Evolutionary conservation across 2,888 invertebrate genomes (phyloP).

Genomic region (Cataglyphis rosenhaueri): DNA sequence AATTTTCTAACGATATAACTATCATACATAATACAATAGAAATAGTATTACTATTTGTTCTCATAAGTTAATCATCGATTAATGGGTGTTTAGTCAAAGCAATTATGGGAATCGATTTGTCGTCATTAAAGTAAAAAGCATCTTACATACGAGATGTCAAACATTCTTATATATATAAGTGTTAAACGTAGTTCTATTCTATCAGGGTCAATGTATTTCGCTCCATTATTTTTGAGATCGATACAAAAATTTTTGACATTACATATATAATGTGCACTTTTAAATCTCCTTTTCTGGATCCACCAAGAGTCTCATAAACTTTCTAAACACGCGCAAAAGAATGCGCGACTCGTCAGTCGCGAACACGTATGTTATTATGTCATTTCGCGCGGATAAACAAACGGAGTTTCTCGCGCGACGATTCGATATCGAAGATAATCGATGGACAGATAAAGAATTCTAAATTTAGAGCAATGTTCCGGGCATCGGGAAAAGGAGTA

Average conservation of each 20-base stretch:
- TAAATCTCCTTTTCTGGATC: neutral
- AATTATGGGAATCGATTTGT: neutral
- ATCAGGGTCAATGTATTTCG: neutral
- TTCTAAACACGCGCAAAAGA: slow-evolving; percentile 55
- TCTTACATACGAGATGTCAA: neutral
- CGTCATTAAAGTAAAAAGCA: neutral
- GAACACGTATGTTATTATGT: slow-evolving; percentile 34
- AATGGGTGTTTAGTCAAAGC: neutral
- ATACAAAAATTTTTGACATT: neutral
- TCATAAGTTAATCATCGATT: neutral
- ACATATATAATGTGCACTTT: neutral
- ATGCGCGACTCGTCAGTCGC: slow-evolving; percentile 41
- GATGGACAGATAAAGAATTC: neutral
- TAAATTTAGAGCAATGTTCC: slow-evolving; percentile 4
- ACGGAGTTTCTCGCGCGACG: neutral
- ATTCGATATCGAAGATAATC: slow-evolving; percentile 10
- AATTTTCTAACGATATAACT: neutral
- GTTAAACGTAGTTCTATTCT: neutral
- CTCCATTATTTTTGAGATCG: too few species aligned
- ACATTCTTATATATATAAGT: neutral
- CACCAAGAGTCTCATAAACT: slow-evolving; percentile 66
- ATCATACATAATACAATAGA: neutral
- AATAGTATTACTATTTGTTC: neutral
- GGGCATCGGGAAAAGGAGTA: neutral
- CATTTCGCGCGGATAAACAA: slow-evolving; percentile 13